Evolutionary conservation across 2,797 vertebrate species (phyloP).

Genomic region (Enteromius treurensis): DNA sequence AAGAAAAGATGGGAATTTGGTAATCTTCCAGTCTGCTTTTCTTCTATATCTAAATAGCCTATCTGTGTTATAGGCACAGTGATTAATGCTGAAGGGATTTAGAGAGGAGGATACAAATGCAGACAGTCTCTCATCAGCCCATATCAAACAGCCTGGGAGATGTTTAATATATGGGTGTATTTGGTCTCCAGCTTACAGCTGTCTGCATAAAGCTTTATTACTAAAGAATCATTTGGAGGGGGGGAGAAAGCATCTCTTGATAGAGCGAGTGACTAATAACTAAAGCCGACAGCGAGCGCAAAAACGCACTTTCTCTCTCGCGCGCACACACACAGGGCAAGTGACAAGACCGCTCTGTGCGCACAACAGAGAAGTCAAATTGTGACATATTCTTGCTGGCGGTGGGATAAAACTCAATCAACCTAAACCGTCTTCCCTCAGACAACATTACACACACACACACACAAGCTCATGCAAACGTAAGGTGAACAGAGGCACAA

Average conservation of each 20-base stretch:
- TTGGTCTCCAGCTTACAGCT: slow-evolving; percentile 81
- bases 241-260: slow-evolving; percentile 66
- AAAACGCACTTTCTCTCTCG: slow-evolving; percentile 33
- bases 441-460: slow-evolving; percentile 35
- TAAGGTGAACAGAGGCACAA: slow-evolving; percentile 22
- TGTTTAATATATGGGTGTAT: slow-evolving; percentile 80
- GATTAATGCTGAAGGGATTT: slow-evolving; percentile 75
- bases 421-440: slow-evolving; percentile 57
- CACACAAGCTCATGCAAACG: slow-evolving; percentile 1
- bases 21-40: slow-evolving; percentile 48
- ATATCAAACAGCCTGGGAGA: slow-evolving; percentile 74
- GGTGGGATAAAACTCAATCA: slow-evolving; percentile 78
- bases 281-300: slow-evolving; percentile 77
- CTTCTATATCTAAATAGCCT: slow-evolving; percentile 69
- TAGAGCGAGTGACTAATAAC: slow-evolving; percentile 81
- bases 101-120: slow-evolving; percentile 75
- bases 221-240: slow-evolving; percentile 77
- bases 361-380: slow-evolving; percentile 79
- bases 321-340: slow-evolving; percentile 37
- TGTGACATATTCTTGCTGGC: slow-evolving; percentile 79
- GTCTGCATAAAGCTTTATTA: slow-evolving; percentile 83
- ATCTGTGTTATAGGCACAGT: slow-evolving; percentile 66
- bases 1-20: slow-evolving; percentile 43
- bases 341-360: slow-evolving; percentile 46
- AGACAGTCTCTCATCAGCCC: slow-evolving; percentile 77